Evolutionary conservation across 2,797 vertebrate genomes (phyloP), one percentile per base, ranked within the genome.

Genomic region (Ficedula albicollis): DNA sequence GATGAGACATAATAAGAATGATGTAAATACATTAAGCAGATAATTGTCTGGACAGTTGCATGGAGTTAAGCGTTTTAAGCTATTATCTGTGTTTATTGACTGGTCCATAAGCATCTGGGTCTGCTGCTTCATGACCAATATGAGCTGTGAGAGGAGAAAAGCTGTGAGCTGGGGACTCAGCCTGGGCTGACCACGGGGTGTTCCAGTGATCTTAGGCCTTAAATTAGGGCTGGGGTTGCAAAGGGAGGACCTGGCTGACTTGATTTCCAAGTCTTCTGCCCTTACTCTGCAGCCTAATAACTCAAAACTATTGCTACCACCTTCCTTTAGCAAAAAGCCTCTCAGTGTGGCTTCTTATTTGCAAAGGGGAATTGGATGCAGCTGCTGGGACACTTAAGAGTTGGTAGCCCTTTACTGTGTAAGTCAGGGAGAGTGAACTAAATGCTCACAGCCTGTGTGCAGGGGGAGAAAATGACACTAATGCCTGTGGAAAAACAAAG

Each of bases 11-110:
- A 66, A 64, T 82, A 81, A 89, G 62, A 92, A 87, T 59, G 16
- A 84, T 95, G 80, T 62, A 90, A 92, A 93, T 69, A 75, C 29
- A 8, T 91, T 95, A 90, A 95, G 90, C 46, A 90, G 90, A 88
- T 94, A 88, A 93, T 90, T 91, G 39, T 88, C 87, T 91, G 85
- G 87, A 58, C 89, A 87, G 78, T 77, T 93, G 75, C 9, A 7
- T 30, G 60, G 74, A 78, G 9, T 84, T 90, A 92, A 92, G 89
- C 11, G 1, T 68, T 95, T 92, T 81, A 96, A 93, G 59, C 52
- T 82, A 76, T 95, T 91, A 90, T 84, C 85, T 87, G 55, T 87
- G 41, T 74, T 91, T 94, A 84, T 89, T 92, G 76, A 93, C 76
- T 60, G 67, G 77, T 79, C 76, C 44, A 12, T 67, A 84, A 78